phyloP scores from a whole-genome alignment of 2,113 vertebrate genomes.

The Lepidothrix coronata region DNA sequence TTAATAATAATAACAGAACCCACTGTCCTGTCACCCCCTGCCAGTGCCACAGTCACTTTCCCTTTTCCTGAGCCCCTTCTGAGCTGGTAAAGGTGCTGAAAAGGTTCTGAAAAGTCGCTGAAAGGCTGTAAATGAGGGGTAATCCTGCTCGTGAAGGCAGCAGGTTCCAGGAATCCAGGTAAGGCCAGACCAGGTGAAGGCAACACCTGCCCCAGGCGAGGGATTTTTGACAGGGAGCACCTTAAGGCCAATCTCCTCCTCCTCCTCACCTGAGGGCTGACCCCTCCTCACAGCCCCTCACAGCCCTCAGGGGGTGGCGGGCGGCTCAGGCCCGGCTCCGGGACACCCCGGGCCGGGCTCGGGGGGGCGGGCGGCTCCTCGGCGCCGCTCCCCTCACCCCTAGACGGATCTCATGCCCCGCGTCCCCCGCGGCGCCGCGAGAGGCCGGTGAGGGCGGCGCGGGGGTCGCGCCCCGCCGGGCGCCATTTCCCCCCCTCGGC shows the following conservation, averaged over 20 bases:
- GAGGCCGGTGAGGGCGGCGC: rapidly evolving
- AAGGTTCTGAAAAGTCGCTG: too few relatives aligned
- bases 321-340: not conserved
- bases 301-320: not conserved
- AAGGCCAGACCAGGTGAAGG: too few relatives aligned
- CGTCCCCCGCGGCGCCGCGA: not conserved
- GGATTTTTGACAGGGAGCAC: not conserved
- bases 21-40: not conserved
- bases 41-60: not conserved
- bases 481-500: not conserved
- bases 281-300: not conserved
- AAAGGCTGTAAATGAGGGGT: not conserved
- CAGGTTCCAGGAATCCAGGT: not conserved
- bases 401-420: too few relatives aligned
- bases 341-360: too few relatives aligned
- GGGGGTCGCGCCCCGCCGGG: not conserved
- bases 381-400: too few relatives aligned
- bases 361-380: not conserved
- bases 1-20: not conserved
- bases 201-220: not conserved
- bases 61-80: not conserved
- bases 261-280: too few relatives aligned
- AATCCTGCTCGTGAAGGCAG: not conserved
- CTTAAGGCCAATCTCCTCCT: not conserved
- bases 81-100: not conserved